A percentile compares a stretch with the other conserved stretches of the same genome.
Evolutionary conservation across 2,797 vertebrate species (phyloP).

Genomic region (Enteromius viviparus): DNA sequence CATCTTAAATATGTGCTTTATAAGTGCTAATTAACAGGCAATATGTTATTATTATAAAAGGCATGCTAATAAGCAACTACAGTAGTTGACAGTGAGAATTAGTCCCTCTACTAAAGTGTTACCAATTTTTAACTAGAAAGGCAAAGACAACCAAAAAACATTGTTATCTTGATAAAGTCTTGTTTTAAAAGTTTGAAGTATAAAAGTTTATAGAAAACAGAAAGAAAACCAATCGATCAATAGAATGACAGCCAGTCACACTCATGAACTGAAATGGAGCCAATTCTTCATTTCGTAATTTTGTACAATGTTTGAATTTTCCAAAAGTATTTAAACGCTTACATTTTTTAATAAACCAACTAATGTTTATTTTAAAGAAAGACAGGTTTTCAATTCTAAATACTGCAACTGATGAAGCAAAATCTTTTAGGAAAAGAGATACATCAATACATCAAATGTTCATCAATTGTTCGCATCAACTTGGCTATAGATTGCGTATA

Average conservation of each 20-base stretch:
- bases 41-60: background rate
- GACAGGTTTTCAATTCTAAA: background rate
- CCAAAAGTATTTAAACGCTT: background rate
- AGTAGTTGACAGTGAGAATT: background rate
- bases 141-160: background rate
- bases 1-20: background rate
- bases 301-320: too few relatives aligned
- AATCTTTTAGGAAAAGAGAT: background rate
- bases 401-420: background rate
- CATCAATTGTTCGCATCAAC: background rate
- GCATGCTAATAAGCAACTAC: background rate
- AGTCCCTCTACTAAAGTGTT: background rate
- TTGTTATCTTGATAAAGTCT: background rate
- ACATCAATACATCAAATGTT: background rate
- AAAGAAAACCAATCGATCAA: background rate
- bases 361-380: background rate
- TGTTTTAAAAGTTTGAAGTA: conserved; percentile 1
- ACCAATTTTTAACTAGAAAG: background rate
- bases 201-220: background rate
- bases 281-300: too few relatives aligned
- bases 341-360: background rate
- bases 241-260: background rate
- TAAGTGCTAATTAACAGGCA: background rate
- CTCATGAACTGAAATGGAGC: too few relatives aligned
- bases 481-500: background rate